phyloP scores from a whole-genome alignment of 2,888 invertebrate genomes.

The Geotrupes spiniger region DNA sequence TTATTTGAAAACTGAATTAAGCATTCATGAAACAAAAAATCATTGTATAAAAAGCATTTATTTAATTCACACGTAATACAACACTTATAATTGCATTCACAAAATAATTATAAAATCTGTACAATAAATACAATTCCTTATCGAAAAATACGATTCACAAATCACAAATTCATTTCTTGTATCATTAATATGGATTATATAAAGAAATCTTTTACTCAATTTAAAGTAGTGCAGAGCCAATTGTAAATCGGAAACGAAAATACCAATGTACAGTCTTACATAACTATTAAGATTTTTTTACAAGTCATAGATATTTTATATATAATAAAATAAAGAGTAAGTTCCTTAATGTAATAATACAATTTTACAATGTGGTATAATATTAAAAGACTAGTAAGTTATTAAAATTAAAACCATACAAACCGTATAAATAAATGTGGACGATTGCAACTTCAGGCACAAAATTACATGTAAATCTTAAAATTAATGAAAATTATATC shows the following conservation, averaged over 20 bases:
- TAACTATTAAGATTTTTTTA: slow-evolving; percentile 4
- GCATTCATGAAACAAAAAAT: too few relatives aligned
- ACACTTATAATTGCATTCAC: slow-evolving; percentile 45
- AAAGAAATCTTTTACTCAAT: too few relatives aligned
- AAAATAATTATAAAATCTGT: slow-evolving; percentile 47
- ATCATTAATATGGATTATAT: neutral
- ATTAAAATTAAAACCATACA: too few relatives aligned
- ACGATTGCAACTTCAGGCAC: too few relatives aligned
- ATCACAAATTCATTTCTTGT: slow-evolving; percentile 28
- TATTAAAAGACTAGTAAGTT: slow-evolving; percentile 18
- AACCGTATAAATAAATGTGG: too few relatives aligned
- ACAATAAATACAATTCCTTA: slow-evolving; percentile 48
- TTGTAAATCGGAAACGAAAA: slow-evolving; percentile 8
- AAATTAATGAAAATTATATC: too few relatives aligned
- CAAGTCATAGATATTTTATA: slow-evolving; percentile 9
- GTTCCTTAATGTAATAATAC: slow-evolving; percentile 12
- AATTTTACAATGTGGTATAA: slow-evolving; percentile 11
- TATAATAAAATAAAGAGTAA: slow-evolving; percentile 14
- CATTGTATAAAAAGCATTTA: slow-evolving; percentile 39
- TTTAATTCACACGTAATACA: slow-evolving; percentile 40
- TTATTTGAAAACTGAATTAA: too few relatives aligned
- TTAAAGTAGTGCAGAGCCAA: neutral
- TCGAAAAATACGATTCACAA: slow-evolving; percentile 47
- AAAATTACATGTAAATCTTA: too few relatives aligned
- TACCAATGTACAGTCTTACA: slow-evolving; percentile 18